Conservation (phyloP, 2,888 invertebrate species). For the Philhelius pedissequus region DNA sequence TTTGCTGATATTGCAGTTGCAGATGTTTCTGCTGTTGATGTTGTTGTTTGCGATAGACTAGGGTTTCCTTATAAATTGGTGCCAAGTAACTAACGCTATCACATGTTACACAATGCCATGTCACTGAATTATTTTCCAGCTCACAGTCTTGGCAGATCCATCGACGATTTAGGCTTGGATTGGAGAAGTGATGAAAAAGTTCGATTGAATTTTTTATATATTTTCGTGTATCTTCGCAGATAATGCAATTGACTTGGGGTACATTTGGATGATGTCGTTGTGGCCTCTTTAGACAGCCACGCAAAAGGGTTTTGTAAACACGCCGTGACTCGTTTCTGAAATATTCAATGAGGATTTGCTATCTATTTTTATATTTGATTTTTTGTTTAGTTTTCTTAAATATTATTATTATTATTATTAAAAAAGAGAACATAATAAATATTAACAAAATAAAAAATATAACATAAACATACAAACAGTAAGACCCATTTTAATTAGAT, state of each 20-base stretch:
- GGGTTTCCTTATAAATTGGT: slow-evolving; percentile 78
- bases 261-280: slow-evolving; percentile 77
- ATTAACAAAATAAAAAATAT: not conserved
- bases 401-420: no score
- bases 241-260: slow-evolving; percentile 75
- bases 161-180: slow-evolving; percentile 78
- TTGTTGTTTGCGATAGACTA: slow-evolving; percentile 71
- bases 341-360: slow-evolving; percentile 53
- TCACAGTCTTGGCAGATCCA: slow-evolving; percentile 79
- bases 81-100: slow-evolving; percentile 78
- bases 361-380: slow-evolving; percentile 11
- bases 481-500: no score
- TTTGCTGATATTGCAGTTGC: slow-evolving; percentile 55
- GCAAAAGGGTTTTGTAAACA: slow-evolving; percentile 78
- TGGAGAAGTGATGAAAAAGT: slow-evolving; percentile 78
- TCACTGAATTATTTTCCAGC: slow-evolving; percentile 78
- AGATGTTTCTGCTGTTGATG: slow-evolving; percentile 67
- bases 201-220: slow-evolving; percentile 78
- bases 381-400: not conserved
- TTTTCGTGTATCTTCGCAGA: slow-evolving; percentile 78
- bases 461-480: no score
- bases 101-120: slow-evolving; percentile 79
- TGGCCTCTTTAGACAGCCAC: slow-evolving; percentile 77
- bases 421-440: not conserved
- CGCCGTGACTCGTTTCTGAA: slow-evolving; percentile 77